Evolutionary conservation across 2,797 vertebrate species (phyloP), one percentile per base, ranked within the genome.

Genomic region (Pseudopleuronectes americanus): DNA sequence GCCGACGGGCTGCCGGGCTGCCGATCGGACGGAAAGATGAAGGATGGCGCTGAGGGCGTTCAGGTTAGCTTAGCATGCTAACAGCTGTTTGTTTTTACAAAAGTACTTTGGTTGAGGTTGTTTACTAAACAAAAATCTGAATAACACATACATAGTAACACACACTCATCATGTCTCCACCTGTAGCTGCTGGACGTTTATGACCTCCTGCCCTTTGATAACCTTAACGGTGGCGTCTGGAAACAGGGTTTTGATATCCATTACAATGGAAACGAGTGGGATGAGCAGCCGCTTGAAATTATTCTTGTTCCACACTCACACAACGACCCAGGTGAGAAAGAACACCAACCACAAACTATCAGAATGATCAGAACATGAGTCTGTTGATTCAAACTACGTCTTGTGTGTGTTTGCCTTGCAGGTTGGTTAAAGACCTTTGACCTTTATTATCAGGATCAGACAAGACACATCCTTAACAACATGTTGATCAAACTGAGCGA

Each of bases 381-480:
- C n/a, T 48, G 47, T n/a, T 19, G 7, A 21, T 8, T 48, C 8
- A 3, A 19, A 4, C n/a, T 5, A 21, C 47, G 13, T 17, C 14
- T 9, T 57, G 19, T 38, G 55, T 57, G 28, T 33, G 7, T 52
- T 48, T 52, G 21, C 82, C 31, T 81, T 74, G 80, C 90, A 99
- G 97, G 97, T 78, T 99, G 97, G 97, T 41, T 98, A 90, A 98
- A 98, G 94, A 98, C 97, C 8, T 99, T 98, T 77, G 95, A 97
- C 78, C 87, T 93, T 64, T 99, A 99, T 87, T 99, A 96, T 87
- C 90, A 89, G 86, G 96, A 98, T 83, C 96, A 97, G 89, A 99
- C 97, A 0, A 94, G 93, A 68, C 95, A 97, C 92, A 97, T 98
- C 75, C 93, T 98, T 56, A 93, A 97, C 92, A 98, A 97, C 87